These are phyloP conservation scores for Willowsia nigromaculata DNA, from an alignment of 2,888 invertebrate genomes.

Conservation along the genomic window DNA sequence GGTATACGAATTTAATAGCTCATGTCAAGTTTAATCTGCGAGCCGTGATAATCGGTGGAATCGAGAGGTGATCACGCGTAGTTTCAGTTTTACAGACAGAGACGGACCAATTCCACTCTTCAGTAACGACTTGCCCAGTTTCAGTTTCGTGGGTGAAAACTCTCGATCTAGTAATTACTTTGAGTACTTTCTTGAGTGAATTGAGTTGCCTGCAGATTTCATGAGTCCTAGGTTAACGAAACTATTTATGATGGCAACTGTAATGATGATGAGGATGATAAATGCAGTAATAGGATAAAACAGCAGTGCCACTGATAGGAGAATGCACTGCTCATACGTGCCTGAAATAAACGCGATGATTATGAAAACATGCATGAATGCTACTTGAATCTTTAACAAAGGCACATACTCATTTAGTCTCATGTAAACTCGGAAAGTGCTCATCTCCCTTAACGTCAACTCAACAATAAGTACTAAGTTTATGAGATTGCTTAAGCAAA, in stretches of 20 bases:
- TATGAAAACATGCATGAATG: conserved; percentile 40
- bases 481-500: too few species aligned
- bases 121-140: conserved; percentile 48
- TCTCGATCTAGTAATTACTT: not conserved
- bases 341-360: too few species aligned
- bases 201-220: not conserved
- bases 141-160: conserved; percentile 19
- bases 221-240: not conserved
- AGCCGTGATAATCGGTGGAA: conserved; percentile 22
- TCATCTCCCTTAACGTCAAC: not conserved
- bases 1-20: too few species aligned
- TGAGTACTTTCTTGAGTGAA: not conserved
- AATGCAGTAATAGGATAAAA: conserved; percentile 24
- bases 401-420: too few species aligned
- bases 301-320: too few species aligned
- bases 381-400: not conserved
- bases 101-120: conserved; percentile 45
- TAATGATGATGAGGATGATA: conserved; percentile 7
- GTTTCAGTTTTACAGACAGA: conserved; percentile 33
- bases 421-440: too few species aligned
- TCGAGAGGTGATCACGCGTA: conserved; percentile 40
- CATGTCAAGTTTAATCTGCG: not conserved
- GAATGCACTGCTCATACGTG: too few species aligned
- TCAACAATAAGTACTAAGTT: not conserved
- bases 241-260: not conserved